Base-by-base conservation (phyloP, 2,797 vertebrate genomes). In the Pteronotus mesoamericanus region DNA sequence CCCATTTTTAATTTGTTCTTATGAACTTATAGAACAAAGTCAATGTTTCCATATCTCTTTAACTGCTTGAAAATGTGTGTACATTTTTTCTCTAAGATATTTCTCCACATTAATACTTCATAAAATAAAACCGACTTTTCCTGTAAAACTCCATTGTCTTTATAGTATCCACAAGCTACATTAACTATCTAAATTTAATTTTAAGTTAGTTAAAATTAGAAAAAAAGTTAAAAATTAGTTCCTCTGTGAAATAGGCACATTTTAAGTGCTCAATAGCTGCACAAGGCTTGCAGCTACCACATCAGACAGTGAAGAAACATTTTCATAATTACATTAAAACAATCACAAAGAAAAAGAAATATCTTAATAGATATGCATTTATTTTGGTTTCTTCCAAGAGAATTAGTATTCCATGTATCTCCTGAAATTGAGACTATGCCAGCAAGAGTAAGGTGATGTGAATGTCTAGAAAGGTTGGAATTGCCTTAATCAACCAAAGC, bases 141-240 rank as follows among this genome's bases (percentile, higher is more conserved):
- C 37, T 72, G 26, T 57, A 46, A 26, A 79, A 72, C 9, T 53
- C 0, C 18, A 32, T 19, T 80, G 12, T 48, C 26, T 1, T 5
- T 42, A 34, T 68, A 9, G 4, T 69, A 24, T 24, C n/a, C n/a
- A 79, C 7, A 77, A 85, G 42, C 37, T 64, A 39, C 8, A 66
- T 44, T 55, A 85, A 66, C 3, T 86, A 77, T 46, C 12, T 83
- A 77, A 68, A 59, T 86, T 85, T 74, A 80, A 85, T 72, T 71
- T 92, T 74, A 80, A 93, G 15, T 46, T 83, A 91, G 42, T 75
- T 91, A 51, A 68, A 88, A 80, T 84, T 64, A 91, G 51, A 69
- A 51, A 15, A 15, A 89, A 82, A 69, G 6, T 74, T 82, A 87
- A 78, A 92, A 69, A 68, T 59, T 64, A 77, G 15, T 68, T 89